These are phyloP conservation scores for Cryptomyrus ogoouensis DNA, from an alignment of 2,113 vertebrate genomes.

Conservation along the genomic window DNA sequence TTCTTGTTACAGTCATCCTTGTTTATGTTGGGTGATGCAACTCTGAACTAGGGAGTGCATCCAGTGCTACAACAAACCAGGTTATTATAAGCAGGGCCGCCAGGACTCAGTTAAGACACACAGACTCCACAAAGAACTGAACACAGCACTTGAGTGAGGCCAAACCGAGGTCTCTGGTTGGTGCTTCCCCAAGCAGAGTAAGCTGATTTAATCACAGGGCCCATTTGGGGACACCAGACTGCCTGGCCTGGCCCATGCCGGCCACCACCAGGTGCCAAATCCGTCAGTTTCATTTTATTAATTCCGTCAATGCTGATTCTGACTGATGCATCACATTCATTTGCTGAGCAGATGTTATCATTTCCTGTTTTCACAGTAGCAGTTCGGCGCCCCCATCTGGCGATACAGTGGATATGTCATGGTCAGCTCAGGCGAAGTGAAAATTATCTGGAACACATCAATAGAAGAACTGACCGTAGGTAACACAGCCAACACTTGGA, in stretches of 20 bases:
- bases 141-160: not conserved
- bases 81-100: not conserved
- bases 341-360: not conserved
- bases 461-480: not conserved
- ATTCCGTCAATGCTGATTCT: not conserved
- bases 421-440: not conserved
- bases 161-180: not conserved
- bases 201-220: not conserved
- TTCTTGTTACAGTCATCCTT: not conserved
- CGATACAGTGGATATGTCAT: not conserved
- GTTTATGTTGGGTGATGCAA: not conserved
- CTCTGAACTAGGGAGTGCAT: not conserved
- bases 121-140: not conserved
- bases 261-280: not conserved
- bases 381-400: not conserved
- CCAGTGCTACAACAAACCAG: not conserved
- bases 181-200: not conserved
- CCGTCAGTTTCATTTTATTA: not conserved
- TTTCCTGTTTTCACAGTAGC: not conserved
- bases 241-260: not conserved
- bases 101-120: not conserved
- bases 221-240: not conserved
- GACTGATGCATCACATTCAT: not conserved
- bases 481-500: not conserved
- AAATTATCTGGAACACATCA: not conserved